Evolutionary conservation across 2,888 invertebrate species (phyloP), one percentile per base, ranked within the genome.

Genomic region (Perithous albicinctus): DNA sequence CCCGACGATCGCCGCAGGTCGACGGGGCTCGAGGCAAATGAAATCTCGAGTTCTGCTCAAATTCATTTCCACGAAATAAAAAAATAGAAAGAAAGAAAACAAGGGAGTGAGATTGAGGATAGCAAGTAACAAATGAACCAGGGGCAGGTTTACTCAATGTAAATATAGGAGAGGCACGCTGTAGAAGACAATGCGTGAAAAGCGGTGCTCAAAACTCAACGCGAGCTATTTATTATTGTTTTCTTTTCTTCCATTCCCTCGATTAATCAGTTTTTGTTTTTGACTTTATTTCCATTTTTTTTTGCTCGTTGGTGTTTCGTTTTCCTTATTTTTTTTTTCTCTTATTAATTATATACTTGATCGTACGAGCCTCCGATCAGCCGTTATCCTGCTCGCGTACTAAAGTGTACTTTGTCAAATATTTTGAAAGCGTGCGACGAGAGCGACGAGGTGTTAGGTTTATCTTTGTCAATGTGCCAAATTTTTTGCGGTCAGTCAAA

Each of bases 391-490:
- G 64, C 69, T 81, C 74, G 77, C 78, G 69, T 69, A 48, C 56
- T 82, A 76, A 61, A 43, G 69, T 64, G 74, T 78, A 67, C 46
- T 69, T 56, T 79, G 54, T 41, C 66, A 61, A n/a, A 70, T 67
- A 54, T 59, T 66, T 35, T 43, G 51, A 35, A 46, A n/a, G 66
- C 41, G 29, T 59, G 56, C 56, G 38, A 18, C 15, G 38, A 51
- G 54, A 26, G 51, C 64, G 10, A 51, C 51, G 51, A 2, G 26
- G 32, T 32, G 6, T 64, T 56, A 54, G 72, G 15, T 72, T 56
- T 66, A 69, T 76, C 48, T 74, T 78, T 85, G 83, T 79, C 83
- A 83, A 88, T 86, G 88, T 89, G 89, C 89, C 89, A 89, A 89
- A 88, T 88, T 89, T 85, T 73, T 73, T 48, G 41, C 66, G 67